These are phyloP conservation scores for Centruroides sculpturatus DNA, from an alignment of 1,140 invertebrate species.

Conservation along the genomic window DNA sequence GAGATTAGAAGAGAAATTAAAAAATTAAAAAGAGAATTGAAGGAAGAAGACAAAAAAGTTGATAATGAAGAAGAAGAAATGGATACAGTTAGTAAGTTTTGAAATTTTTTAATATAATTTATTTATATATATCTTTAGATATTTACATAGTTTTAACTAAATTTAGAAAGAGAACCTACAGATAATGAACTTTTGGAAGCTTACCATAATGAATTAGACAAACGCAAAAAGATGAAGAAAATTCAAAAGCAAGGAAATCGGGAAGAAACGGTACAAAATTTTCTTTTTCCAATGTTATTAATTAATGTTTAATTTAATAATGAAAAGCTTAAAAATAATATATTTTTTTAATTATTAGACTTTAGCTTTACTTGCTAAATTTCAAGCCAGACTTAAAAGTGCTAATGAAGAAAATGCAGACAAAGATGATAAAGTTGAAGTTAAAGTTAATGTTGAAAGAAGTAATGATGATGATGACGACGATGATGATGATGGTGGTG, in stretches of 20 bases:
- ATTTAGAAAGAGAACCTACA: constrained; percentile 27
- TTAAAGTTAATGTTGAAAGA: no score
- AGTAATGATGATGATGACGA: constrained; percentile 10
- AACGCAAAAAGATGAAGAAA: constrained; percentile 58
- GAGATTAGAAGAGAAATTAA: no score
- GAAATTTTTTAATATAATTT: background rate
- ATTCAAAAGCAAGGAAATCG: constrained; percentile 30
- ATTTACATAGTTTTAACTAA: background rate
- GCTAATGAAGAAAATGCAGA: constrained; percentile 40
- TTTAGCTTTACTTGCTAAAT: constrained; percentile 60
- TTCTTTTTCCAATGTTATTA: constrained; percentile 37
- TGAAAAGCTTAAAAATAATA: background rate
- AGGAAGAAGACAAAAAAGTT: constrained; percentile 14
- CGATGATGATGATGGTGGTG: constrained; percentile 21
- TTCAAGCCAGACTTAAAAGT: constrained; percentile 55
- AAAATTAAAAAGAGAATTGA: constrained; percentile 5
- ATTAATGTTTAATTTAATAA: background rate
- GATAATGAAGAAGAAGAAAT: constrained; percentile 9
- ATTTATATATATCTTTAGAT: no score
- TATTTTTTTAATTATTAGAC: constrained; percentile 33
- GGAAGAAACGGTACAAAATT: constrained; percentile 19
- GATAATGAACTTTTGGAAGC: constrained; percentile 49
- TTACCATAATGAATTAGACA: constrained; percentile 57
- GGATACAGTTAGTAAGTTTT: constrained; percentile 14
- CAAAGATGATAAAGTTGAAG: constrained; percentile 16